Evolutionary conservation across 2,888 invertebrate genomes (phyloP), one percentile per base, ranked within the genome.

Genomic region (Proisotoma minuta): DNA sequence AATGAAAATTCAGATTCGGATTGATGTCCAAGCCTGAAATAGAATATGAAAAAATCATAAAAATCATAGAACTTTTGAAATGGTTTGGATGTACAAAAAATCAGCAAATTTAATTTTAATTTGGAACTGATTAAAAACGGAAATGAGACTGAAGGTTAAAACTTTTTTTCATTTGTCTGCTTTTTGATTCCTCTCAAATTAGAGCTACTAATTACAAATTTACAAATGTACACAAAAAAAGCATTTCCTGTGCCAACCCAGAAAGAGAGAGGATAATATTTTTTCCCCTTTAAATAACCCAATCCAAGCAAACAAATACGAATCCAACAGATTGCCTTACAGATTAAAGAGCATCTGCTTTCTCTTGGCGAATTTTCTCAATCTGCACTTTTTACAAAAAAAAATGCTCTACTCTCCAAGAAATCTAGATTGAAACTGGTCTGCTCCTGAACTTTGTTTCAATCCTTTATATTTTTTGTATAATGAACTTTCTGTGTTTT

Each of bases 371-470:
- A 18, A 43, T 5, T 43, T 43, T 43, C 18, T 43, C 4, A 18
- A n/a, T 34, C 8, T 34, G 34, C 15, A 10, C 8, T 15, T 10
- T 34, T 8, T 34, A 43, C 5, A 43, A 43, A 43, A 43, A 4
- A 5, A 12, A 20, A 43, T 5, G 43, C 20, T 5, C 18, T 20
- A 43, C 18, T 10, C 34, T 8, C 8, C 15, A 5, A 43, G 43
- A 43, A 43, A n/a, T 51, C 51, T 51, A 8, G 4, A 39, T 18
- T 54, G 15, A 15, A 18, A 54, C 53, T 54, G 53, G 5, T 34
- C 53, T 39, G 52, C 29, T 39, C 39, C 39, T 54, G 39, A 54
- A 54, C 53, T 54, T 54, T 29, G 29, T 39, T 18, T 22, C 39
- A 15, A 20, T 29, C 27, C 29, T 54, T 54, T 54, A 54, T 34